Base-by-base conservation (phyloP, 2,797 vertebrate species). In the Gastrophryne carolinensis region DNA sequence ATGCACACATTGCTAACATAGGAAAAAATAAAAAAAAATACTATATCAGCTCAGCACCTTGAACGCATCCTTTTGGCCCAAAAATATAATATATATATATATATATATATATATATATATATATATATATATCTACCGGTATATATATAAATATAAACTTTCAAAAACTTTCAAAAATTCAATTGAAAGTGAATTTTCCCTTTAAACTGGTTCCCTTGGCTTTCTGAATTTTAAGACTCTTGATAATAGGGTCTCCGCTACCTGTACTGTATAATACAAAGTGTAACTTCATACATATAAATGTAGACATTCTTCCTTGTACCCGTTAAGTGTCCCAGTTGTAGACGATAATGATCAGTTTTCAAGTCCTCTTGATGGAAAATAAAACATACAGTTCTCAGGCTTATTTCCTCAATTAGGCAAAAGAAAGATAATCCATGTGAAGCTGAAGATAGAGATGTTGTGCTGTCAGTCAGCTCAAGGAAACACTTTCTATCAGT, bases 391-490 rank as follows among this genome's bases (percentile, higher is more conserved):
- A 26, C 21, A 24, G 50, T 66, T 64, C 52, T 72, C 68, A 78
- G 52, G 57, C n/a, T 21, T 72, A 72, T 66, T 78, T 78, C 75
- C 75, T 78, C 68, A 78, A 78, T 78, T 78, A 78, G 61, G 49
- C 41, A 60, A 11, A 24, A 60, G 68, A 72, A 72, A 72, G 75
- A 78, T 78, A 65, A 78, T 78, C 68, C 60, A 47, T 81, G 53
- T 72, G 79, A 84, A 73, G 83, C 78, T 84, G 81, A 82, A 89
- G 86, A 87, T 86, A 87, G 65, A 80, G 79, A 83, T 85, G 89
- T 90, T 87, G 87, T 88, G 87, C 86, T 86, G 89, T 91, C 87
- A 89, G 86, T 89, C 86, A 89, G 85, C 80, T 86, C 81, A 88
- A 90, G 89, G 89, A 90, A 90, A 87, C 83, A 84, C 83, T 83